phyloP scores from a whole-genome alignment of 2,113 vertebrate genomes.

The Clarias magur region DNA sequence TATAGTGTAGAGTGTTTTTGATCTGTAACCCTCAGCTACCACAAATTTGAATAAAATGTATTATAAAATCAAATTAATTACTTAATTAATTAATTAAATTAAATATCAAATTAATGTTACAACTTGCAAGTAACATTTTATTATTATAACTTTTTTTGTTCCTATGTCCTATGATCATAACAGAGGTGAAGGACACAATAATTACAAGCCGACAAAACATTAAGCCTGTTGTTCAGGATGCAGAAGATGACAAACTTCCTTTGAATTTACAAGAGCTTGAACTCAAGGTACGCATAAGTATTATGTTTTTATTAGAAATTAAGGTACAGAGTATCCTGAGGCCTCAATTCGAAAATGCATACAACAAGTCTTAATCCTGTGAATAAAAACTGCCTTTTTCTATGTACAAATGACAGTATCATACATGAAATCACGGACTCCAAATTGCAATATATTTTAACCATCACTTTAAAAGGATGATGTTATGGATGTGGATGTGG shows the following conservation, averaged over 20 bases:
- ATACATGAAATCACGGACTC: neutral
- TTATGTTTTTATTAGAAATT: neutral
- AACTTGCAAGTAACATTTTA: neutral
- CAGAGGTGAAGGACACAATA: constrained; percentile 58
- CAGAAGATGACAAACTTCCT: constrained; percentile 19
- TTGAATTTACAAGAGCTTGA: constrained; percentile 11
- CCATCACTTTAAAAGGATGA: neutral
- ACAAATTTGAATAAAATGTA: too few relatives aligned
- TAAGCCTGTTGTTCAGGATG: constrained; percentile 51
- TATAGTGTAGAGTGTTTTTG: neutral
- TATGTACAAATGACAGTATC: neutral
- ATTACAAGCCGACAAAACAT: constrained; percentile 59
- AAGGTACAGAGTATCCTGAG: neutral
- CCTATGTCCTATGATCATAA: constrained; percentile 21
- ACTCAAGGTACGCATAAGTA: constrained; percentile 30
- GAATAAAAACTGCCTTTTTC: neutral
- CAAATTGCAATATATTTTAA: neutral
- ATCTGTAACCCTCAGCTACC: too few relatives aligned
- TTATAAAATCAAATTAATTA: too few relatives aligned
- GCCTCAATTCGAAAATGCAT: neutral
- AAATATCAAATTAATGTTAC: too few relatives aligned
- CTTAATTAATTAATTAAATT: too few relatives aligned
- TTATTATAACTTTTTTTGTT: neutral
- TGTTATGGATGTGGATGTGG: neutral
- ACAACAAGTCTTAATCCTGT: too few relatives aligned